Evolutionary conservation across 1,140 invertebrate genomes (phyloP), one percentile per base, ranked within the genome.

Genomic region (Pseudobourletiella spinata): DNA sequence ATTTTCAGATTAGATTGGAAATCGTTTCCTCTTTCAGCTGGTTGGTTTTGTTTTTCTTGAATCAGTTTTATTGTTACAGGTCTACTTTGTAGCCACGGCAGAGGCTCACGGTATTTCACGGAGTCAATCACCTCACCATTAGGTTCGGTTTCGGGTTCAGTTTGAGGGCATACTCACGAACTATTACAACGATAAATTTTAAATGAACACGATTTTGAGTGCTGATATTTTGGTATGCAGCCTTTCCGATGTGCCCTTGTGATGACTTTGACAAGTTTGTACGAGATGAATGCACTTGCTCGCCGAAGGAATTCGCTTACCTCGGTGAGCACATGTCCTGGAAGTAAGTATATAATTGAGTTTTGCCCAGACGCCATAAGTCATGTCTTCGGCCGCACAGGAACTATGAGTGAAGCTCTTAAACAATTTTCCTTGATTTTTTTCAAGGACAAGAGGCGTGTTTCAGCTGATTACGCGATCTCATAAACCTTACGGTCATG

Each of bases 301-400:
- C 25, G 11, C 48, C 30, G 18, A 18, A 51, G 15, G 51, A 66
- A 11, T 43, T 50, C 15, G 30, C 24, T 1, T 66, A 55, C 30
- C 55, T 66, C 57, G 65, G 65, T 24, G 65, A 66, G 20, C 65
- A 66, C 25, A 48, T 63, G 1, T 62, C 59, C 2, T 48, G n/a
- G 43, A 57, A 63, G 61, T 63, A 32, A 63, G 24, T 39, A 39
- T 39, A 39, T n/a, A 8, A 39, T 39, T 11, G n/a, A 39, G 32
- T 39, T 39, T n/a, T 15, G 35, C 35, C 18, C 35, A 42, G 18
- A 42, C 14, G 14, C 32, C 32, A 39, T 39, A 39, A 39, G n/a
- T 39, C 14, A 42, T 42, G 35, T 25, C 46, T 48, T n/a, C 18
- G 11, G 11, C 11, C 46, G 22, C 22, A 25, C 16, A 8, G 22